Conservation (phyloP, 92 coral and sea anemone species). For the Umimayanthus kanabou region DNA sequence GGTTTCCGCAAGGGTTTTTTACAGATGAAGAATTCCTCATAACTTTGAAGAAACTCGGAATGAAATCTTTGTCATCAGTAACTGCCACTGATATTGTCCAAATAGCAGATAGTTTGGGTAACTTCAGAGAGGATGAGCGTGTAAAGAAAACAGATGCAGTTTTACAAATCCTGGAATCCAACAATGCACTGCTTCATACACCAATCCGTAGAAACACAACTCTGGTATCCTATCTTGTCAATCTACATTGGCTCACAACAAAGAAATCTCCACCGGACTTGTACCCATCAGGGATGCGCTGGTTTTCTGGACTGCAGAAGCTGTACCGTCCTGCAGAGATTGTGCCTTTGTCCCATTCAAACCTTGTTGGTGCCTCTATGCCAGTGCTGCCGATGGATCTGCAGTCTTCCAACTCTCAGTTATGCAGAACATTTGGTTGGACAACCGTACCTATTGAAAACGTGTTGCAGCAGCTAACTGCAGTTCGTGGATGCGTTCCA, state of each 20-base stretch:
- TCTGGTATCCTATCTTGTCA: constrained; percentile 7
- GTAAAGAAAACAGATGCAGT: constrained; percentile 36
- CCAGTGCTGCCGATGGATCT: constrained; percentile 37
- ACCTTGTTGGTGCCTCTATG: constrained; percentile 47
- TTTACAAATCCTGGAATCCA: constrained; percentile 25
- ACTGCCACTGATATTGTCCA: constrained; percentile 35
- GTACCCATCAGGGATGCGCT: constrained; percentile 42
- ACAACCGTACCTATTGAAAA: constrained; percentile 46
- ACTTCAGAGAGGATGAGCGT: constrained; percentile 8
- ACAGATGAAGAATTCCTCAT: constrained; percentile 1
- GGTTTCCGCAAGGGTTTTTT: constrained; percentile 41
- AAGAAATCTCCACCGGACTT: constrained; percentile 6
- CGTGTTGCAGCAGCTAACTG: constrained; percentile 59
- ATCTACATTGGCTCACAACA: constrained; percentile 46
- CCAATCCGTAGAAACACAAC: background rate
- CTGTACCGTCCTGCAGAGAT: constrained; percentile 40
- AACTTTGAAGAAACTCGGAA: constrained; percentile 29
- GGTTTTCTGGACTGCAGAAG: constrained; percentile 19
- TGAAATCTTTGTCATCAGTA: constrained; percentile 23
- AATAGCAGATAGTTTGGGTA: constrained; percentile 14
- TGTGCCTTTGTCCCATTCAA: constrained; percentile 21
- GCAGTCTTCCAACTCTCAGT: constrained; percentile 3
- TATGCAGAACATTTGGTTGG: constrained; percentile 69
- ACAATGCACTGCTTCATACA: constrained; percentile 4
- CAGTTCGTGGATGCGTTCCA: constrained; percentile 9